phyloP scores from a whole-genome alignment of 2,113 vertebrate species.

The Protomyctophum bolini region DNA sequence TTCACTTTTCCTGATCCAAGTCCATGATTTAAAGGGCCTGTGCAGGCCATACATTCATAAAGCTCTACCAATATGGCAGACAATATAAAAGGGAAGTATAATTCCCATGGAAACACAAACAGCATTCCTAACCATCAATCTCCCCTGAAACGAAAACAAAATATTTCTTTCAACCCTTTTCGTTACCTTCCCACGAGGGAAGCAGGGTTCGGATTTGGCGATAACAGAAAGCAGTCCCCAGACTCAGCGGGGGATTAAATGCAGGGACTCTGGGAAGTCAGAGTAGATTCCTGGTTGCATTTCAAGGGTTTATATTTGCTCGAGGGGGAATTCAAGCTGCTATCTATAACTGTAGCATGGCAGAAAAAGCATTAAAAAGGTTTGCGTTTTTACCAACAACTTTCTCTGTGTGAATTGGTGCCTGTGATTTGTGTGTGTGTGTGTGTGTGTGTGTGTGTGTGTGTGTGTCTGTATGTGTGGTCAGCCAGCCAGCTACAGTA shows the following conservation, averaged over 20 bases:
- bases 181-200: conserved; percentile 21
- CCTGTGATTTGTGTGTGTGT: conserved; percentile 39
- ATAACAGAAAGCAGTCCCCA: conserved; percentile 18
- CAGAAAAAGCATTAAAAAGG: conserved; percentile 14
- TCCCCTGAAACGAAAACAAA: neutral
- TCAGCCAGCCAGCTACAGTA: conserved; percentile 9
- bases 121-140: conserved; percentile 22
- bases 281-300: conserved; percentile 4
- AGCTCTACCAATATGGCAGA: conserved; percentile 82
- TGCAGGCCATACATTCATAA: conserved; percentile 77
- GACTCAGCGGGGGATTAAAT: neutral
- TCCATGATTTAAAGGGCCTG: conserved; percentile 62
- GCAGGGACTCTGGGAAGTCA: neutral
- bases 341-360: conserved; percentile 38
- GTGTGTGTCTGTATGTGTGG: conserved; percentile 34
- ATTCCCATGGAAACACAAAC: conserved; percentile 41
- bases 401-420: conserved; percentile 33
- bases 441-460: conserved; percentile 37
- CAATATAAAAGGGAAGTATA: conserved; percentile 64
- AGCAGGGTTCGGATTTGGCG: conserved; percentile 47
- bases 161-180: conserved; percentile 18
- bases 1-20: conserved; percentile 42
- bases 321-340: conserved; percentile 33
- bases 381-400: conserved; percentile 18
- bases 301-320: conserved; percentile 30